Conservation (phyloP, 2,113 vertebrate genomes). For the Phyllopteryx taeniolatus region DNA sequence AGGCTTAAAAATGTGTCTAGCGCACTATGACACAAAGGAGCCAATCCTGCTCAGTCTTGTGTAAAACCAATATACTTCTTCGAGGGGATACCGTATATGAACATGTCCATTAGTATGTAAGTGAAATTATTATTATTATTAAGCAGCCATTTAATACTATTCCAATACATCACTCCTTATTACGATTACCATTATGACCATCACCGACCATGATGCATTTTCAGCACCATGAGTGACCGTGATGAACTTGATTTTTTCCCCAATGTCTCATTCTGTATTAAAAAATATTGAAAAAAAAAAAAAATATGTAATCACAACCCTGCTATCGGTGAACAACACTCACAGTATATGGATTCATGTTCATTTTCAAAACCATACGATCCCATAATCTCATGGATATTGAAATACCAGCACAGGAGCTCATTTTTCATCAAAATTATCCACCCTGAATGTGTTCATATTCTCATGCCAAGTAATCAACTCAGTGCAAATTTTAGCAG, state of each 20-base stretch:
- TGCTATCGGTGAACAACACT: constrained; percentile 19
- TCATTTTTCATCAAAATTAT: not conserved
- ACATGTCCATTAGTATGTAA: not conserved
- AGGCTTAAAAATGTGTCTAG: not conserved
- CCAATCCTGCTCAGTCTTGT: constrained; percentile 8
- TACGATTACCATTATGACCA: constrained; percentile 11
- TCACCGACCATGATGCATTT: constrained; percentile 22
- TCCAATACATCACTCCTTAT: constrained; percentile 18
- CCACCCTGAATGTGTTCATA: not conserved
- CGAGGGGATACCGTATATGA: not conserved
- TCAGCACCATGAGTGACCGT: constrained; percentile 42
- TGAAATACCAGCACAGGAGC: constrained; percentile 3
- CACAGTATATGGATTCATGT: not conserved
- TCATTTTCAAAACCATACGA: not conserved
- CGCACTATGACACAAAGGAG: not conserved
- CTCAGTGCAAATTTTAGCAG: not conserved
- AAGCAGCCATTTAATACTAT: constrained; percentile 14
- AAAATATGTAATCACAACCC: constrained; percentile 19
- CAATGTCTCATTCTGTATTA: not conserved
- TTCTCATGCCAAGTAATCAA: not conserved
- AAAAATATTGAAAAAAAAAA: not conserved
- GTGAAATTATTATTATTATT: constrained; percentile 1
- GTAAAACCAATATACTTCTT: constrained; percentile 13
- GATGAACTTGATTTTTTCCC: constrained; percentile 2
- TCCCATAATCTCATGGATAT: not conserved